phyloP scores from a whole-genome alignment of 2,113 vertebrate genomes.

The Serilophus lunatus region DNA sequence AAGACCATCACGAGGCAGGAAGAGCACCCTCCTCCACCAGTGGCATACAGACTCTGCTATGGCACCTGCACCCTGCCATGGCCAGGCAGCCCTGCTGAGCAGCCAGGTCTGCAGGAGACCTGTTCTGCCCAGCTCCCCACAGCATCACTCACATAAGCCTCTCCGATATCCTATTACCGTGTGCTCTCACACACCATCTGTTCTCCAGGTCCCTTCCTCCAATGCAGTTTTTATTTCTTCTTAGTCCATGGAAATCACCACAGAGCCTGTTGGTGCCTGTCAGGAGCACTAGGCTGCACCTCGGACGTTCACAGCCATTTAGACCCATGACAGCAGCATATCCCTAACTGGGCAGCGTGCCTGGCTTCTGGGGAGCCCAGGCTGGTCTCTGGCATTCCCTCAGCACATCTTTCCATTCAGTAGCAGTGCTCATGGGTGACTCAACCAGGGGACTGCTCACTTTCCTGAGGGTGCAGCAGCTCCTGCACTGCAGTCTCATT shows the following conservation, averaged over 20 bases:
- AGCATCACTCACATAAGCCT: rapidly evolving
- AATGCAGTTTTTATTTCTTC: background rate
- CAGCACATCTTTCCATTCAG: rapidly evolving
- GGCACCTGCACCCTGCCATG: background rate
- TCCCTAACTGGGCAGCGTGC: rapidly evolving
- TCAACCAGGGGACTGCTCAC: background rate
- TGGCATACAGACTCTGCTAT: background rate
- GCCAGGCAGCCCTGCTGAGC: background rate
- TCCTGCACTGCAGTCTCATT: background rate
- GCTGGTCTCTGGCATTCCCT: background rate
- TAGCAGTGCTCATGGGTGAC: rapidly evolving
- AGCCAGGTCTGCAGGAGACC: background rate
- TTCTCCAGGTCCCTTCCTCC: background rate
- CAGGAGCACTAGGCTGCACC: background rate
- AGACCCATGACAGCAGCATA: background rate
- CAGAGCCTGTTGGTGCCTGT: background rate
- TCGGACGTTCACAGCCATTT: rapidly evolving
- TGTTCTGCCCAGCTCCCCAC: background rate
- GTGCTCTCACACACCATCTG: rapidly evolving
- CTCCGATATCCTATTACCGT: background rate
- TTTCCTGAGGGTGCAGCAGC: background rate
- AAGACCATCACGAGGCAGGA: background rate
- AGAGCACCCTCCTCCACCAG: background rate
- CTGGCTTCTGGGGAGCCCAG: background rate
- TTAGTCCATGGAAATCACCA: rapidly evolving